These are phyloP conservation scores for Corythoichthys haematopterus DNA, from an alignment of 2,113 vertebrate genomes.

Conservation along the genomic window DNA sequence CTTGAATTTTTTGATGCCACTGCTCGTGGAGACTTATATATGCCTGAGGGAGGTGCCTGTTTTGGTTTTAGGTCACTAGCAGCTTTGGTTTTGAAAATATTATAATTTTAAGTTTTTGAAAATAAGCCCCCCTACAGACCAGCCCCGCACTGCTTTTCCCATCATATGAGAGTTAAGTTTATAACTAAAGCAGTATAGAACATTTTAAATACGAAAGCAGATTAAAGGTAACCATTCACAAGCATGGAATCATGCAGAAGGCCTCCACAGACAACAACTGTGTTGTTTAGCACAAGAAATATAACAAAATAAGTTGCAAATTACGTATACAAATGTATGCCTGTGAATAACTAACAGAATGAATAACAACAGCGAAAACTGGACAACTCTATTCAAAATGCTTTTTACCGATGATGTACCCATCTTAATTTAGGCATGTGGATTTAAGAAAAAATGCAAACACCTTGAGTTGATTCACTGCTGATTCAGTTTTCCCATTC, in stretches of 20 bases:
- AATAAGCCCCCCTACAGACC: no score
- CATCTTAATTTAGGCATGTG: conserved; percentile 10
- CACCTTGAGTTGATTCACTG: conserved; percentile 30
- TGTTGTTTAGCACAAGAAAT: not conserved
- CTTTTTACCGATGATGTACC: not conserved
- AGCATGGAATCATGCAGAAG: not conserved
- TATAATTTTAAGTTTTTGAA: no score
- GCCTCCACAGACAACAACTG: not conserved
- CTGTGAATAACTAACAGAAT: not conserved
- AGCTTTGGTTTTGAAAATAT: no score
- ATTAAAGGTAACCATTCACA: not conserved
- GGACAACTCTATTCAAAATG: not conserved
- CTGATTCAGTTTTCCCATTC: conserved; percentile 20
- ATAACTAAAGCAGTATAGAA: no score
- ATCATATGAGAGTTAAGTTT: no score
- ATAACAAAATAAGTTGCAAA: not conserved
- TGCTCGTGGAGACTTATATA: no score
- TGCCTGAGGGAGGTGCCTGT: no score
- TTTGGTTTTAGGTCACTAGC: no score
- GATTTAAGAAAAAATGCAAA: conserved; percentile 15
- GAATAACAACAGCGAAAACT: not conserved
- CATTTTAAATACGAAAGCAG: not conserved
- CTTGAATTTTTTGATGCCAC: no score
- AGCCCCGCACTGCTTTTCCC: no score
- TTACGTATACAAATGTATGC: not conserved